Evolutionary conservation across 2,797 vertebrate genomes (phyloP), one percentile per base, ranked within the genome.

Genomic region (Cichlasoma orientale): DNA sequence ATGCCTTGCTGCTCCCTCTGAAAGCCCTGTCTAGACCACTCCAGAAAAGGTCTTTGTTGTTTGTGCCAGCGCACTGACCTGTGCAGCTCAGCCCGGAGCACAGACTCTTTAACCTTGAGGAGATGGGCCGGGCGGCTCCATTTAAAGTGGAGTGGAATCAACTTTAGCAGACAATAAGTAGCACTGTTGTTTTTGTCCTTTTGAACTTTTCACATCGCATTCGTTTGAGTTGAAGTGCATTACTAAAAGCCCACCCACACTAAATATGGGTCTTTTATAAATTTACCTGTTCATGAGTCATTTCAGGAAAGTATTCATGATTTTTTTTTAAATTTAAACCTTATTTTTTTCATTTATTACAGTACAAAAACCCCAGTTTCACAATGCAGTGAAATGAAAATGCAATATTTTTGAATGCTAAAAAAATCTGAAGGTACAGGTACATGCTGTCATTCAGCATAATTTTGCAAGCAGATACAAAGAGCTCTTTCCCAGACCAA

Each of bases 21-120:
- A 93, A 95, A 93, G 91, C 77, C 80, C 53, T 19, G 90, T 94
- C 93, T 93, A 85, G 87, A 86, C 87, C 61, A 58, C 80, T 87
- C 78, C 77, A 90, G 86, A 87, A 84, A 85, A 72, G 57, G 21
- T 61, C 88, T 92, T 94, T 94, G 93, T 93, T 93, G 90, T 91
- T 71, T 27, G 82, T 89, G 90, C 92, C 90, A 88, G 88, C 57
- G 88, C 92, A 78, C 73, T 93, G 92, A 95, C 93, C 94, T 91
- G 91, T 88, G 88, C 90, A 89, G 84, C 78, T 56, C 84, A 61
- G 88, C 86, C 90, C 56, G 55, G 58, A 86, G 90, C 85, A n/a
- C 77, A 18, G 72, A 56, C 88, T 86, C 85, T 90, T 86, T 92
- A 90, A 92, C 92, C 91, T 89, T 86, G 86, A 91, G 83, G 77